phyloP scores from a whole-genome alignment of 2,797 vertebrate species.

The Phrynocephalus vlangalii region DNA sequence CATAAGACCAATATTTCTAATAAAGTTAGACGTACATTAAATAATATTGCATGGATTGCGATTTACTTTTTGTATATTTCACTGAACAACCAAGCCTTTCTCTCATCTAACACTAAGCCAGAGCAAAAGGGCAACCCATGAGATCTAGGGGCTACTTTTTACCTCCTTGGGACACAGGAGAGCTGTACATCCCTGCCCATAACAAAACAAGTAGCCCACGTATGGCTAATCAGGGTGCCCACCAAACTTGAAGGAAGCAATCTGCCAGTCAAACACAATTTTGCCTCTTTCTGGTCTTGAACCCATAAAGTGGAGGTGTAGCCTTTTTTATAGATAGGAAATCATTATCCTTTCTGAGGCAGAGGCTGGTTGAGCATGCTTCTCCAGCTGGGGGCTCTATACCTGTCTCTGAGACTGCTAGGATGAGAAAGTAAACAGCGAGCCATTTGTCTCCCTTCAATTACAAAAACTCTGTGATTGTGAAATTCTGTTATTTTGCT shows the following conservation, averaged over 20 bases:
- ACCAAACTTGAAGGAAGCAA: too few relatives aligned
- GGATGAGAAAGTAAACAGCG: background rate
- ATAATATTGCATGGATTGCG: background rate
- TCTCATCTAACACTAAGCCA: background rate
- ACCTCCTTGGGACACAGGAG: too few relatives aligned
- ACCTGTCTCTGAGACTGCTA: background rate
- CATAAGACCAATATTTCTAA: background rate
- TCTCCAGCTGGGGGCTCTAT: too few relatives aligned
- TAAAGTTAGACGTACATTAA: background rate
- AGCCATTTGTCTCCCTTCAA: background rate
- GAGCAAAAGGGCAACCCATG: too few relatives aligned
- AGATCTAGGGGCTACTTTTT: too few relatives aligned
- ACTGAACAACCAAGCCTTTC: background rate
- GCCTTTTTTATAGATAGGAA: too few relatives aligned
- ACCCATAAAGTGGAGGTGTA: too few relatives aligned
- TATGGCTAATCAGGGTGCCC: too few relatives aligned
- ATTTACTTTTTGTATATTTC: background rate
- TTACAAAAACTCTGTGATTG: background rate
- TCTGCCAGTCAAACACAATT: too few relatives aligned
- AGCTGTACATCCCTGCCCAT: too few relatives aligned
- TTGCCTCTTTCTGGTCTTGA: too few relatives aligned
- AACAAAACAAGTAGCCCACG: too few relatives aligned
- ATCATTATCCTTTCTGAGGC: background rate
- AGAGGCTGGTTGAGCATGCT: background rate
- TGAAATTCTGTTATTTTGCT: background rate